A percentile compares a stretch with the other conserved stretches of the same genome.
These are phyloP conservation scores for Gymnopithys bicolor DNA, from an alignment of 2,797 vertebrate species.

Conservation along the genomic window DNA sequence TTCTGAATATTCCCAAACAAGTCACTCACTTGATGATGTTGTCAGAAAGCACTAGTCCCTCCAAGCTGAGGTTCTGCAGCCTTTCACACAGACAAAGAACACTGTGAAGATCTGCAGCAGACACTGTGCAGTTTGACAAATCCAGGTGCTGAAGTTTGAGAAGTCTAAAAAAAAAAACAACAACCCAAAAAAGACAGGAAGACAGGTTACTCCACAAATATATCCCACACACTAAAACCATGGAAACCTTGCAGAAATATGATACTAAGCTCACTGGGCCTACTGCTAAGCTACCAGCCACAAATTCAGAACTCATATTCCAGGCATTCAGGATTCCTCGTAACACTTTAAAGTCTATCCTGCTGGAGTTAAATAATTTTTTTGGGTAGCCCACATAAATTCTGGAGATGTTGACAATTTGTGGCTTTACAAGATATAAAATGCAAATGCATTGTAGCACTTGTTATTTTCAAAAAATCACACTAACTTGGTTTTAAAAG, in stretches of 20 bases:
- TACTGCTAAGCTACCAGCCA: not conserved
- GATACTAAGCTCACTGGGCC: not conserved
- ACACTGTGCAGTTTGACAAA: constrained; percentile 87
- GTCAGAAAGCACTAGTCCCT: constrained; percentile 89
- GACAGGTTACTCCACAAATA: not conserved
- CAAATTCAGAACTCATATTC: not conserved
- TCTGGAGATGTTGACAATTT: not conserved
- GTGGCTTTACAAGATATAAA: not conserved
- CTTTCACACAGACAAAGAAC: constrained; percentile 82
- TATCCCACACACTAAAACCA: fast-evolving
- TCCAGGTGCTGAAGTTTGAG: constrained; percentile 87
- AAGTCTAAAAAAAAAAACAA: constrained; percentile 63
- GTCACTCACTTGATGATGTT: constrained; percentile 78
- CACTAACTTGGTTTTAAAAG: not conserved
- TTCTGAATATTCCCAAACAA: not conserved
- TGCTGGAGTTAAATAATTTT: not conserved
- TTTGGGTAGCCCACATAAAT: not conserved
- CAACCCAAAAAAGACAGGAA: no score
- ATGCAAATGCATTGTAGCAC: not conserved
- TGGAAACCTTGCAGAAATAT: not conserved
- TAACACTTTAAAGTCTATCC: not conserved
- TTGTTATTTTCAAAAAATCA: not conserved
- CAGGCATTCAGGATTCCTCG: not conserved
- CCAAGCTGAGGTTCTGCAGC: constrained; percentile 88
- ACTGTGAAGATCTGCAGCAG: constrained; percentile 77